These are phyloP conservation scores for Diadema setosum DNA, from an alignment of 35 echinoderm and acorn worm species.

Conservation along the genomic window DNA sequence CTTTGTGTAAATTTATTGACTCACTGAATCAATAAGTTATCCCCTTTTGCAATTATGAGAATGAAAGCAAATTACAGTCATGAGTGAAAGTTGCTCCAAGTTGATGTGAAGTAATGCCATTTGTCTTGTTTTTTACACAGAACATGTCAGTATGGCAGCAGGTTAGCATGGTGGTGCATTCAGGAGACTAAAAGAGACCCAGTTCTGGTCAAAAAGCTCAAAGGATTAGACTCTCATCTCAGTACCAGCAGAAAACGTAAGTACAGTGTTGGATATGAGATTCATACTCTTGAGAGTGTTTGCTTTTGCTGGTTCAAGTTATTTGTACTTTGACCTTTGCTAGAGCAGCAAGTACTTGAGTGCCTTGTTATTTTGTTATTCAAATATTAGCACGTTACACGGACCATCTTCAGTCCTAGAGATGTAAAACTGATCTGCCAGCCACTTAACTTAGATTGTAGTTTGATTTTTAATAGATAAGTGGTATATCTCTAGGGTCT, in stretches of 20 bases:
- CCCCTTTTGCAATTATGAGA: neutral
- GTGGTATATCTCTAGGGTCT: too few relatives aligned
- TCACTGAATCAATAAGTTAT: neutral
- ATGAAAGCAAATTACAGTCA: neutral
- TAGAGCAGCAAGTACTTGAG: neutral
- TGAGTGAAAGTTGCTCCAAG: neutral
- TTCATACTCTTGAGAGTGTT: neutral
- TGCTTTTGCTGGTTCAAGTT: neutral
- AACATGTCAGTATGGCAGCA: conserved; percentile 80
- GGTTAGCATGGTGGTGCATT: conserved; percentile 80
- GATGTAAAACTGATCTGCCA: too few relatives aligned
- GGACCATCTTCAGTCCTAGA: too few relatives aligned
- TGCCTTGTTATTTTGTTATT: neutral
- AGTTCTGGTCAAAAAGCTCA: conserved; percentile 56
- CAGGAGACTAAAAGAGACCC: conserved; percentile 36
- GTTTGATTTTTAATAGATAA: too few relatives aligned
- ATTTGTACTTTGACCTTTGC: neutral
- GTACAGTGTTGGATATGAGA: neutral
- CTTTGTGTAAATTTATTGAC: neutral
- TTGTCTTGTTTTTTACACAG: neutral
- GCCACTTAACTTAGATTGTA: too few relatives aligned
- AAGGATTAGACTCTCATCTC: conserved; percentile 65
- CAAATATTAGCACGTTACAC: too few relatives aligned
- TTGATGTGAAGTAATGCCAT: neutral
- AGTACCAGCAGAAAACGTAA: conserved; percentile 92